Percentiles rank a stretch among this genome's conserved stretches.
Evolutionary conservation across 2,888 invertebrate genomes (phyloP).

Genomic region (Linnaemya vulpina): DNA sequence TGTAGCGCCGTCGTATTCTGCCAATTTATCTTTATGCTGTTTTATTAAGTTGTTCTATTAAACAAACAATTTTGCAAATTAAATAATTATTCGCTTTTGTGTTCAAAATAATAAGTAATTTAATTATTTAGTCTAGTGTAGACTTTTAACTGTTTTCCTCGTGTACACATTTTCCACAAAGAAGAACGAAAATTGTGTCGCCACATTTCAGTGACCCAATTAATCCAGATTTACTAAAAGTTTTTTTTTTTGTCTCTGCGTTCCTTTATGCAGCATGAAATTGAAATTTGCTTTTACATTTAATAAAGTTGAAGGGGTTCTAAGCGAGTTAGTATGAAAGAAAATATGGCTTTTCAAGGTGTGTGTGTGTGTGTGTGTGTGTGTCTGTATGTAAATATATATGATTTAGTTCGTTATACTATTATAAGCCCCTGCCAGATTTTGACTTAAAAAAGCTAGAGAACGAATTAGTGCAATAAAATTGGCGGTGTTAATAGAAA

Average conservation of each 20-base stretch:
- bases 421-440: no score
- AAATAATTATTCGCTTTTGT: conserved; percentile 59
- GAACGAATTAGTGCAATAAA: no score
- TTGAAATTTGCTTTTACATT: conserved; percentile 35
- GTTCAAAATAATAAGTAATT: conserved; percentile 1
- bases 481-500: no score
- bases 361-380: no score
- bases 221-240: not conserved
- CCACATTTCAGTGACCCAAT: conserved; percentile 42
- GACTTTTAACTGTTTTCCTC: conserved; percentile 29
- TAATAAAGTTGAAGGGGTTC: not conserved
- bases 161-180: not conserved
- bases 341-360: not conserved
- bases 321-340: not conserved
- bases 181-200: conserved; percentile 18
- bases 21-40: not conserved
- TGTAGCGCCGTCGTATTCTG: not conserved
- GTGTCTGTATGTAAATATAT: no score
- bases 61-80: conserved; percentile 62
- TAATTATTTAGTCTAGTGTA: conserved; percentile 21
- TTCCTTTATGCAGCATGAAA: conserved; percentile 26
- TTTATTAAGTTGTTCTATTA: conserved; percentile 52
- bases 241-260: not conserved
- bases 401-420: no score
- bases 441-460: no score